Conservation (phyloP, 2,113 vertebrate genomes). For the Oreochromis spilurus region DNA sequence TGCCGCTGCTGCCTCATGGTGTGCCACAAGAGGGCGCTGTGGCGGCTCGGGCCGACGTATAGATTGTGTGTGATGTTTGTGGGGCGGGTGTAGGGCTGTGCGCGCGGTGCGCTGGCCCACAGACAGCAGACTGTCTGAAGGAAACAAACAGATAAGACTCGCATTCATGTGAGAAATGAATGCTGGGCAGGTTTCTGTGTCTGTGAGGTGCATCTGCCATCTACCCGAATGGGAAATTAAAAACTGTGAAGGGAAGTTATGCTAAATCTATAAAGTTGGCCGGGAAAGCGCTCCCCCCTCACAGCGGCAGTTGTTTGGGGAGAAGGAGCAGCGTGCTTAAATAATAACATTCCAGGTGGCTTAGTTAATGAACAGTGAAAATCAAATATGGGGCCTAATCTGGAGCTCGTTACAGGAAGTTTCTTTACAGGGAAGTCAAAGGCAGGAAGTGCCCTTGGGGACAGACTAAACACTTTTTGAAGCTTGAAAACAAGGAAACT, state of each 20-base stretch:
- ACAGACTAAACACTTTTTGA: constrained; percentile 39
- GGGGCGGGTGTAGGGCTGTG: not conserved
- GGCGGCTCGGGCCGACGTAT: not conserved
- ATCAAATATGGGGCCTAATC: constrained; percentile 80
- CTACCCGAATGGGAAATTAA: constrained; percentile 73
- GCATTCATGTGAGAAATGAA: constrained; percentile 55
- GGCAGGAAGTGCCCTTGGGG: constrained; percentile 64
- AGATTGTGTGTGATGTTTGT: not conserved
- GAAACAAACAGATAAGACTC: constrained; percentile 23
- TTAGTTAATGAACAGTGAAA: constrained; percentile 83
- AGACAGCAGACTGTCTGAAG: not conserved
- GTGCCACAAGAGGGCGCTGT: constrained; percentile 57
- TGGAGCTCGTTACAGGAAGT: constrained; percentile 76
- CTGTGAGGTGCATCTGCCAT: constrained; percentile 64
- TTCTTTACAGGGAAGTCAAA: constrained; percentile 75
- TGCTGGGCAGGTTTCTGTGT: constrained; percentile 48
- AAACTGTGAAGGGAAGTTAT: constrained; percentile 68
- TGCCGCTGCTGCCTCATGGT: constrained; percentile 15
- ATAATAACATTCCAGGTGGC: constrained; percentile 83
- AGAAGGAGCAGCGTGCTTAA: constrained; percentile 74
- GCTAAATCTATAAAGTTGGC: constrained; percentile 76
- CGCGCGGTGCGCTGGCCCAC: not conserved
- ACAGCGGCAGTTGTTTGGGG: constrained; percentile 78
- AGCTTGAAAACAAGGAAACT: constrained; percentile 27
- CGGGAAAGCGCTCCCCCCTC: constrained; percentile 67